These are phyloP conservation scores for Lithobates pipiens DNA, from an alignment of 2,797 vertebrate species.

Conservation along the genomic window DNA sequence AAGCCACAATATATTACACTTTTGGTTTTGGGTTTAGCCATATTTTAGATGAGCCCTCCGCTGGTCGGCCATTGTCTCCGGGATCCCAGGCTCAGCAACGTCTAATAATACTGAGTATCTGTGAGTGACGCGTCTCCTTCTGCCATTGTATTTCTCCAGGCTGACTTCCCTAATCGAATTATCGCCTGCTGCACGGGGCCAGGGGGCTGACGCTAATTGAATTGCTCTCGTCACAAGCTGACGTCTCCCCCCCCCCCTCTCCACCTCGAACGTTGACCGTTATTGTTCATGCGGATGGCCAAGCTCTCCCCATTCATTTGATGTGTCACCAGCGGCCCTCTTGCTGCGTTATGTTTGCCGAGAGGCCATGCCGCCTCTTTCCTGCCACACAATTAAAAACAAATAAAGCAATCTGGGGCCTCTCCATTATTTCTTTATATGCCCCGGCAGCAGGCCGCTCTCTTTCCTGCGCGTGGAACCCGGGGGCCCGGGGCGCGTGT, in stretches of 20 bases:
- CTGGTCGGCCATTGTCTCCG: no score
- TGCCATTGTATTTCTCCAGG: constrained; percentile 30
- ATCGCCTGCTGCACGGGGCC: constrained; percentile 57
- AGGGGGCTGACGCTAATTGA: constrained; percentile 66
- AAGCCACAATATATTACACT: no score
- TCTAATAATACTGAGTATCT: not conserved
- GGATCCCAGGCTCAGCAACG: no score
- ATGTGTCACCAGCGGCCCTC: constrained; percentile 64
- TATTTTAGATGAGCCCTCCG: no score
- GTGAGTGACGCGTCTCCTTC: not conserved
- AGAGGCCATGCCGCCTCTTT: constrained; percentile 26
- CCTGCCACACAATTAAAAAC: constrained; percentile 54
- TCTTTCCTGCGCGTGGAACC: not conserved
- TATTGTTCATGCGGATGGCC: constrained; percentile 64
- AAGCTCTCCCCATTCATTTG: constrained; percentile 63
- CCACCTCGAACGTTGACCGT: constrained; percentile 29
- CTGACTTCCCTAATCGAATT: constrained; percentile 58
- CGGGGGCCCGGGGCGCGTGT: not conserved
- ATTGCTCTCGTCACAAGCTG: constrained; percentile 56
- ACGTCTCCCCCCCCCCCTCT: not conserved
- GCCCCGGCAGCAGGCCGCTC: not conserved
- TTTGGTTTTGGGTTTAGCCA: no score
- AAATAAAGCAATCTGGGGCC: constrained; percentile 26
- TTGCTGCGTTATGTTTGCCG: constrained; percentile 45
- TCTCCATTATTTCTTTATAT: constrained; percentile 20